Evolutionary conservation across 2,113 vertebrate genomes (phyloP).

Genomic region (Anas platyrhynchos): DNA sequence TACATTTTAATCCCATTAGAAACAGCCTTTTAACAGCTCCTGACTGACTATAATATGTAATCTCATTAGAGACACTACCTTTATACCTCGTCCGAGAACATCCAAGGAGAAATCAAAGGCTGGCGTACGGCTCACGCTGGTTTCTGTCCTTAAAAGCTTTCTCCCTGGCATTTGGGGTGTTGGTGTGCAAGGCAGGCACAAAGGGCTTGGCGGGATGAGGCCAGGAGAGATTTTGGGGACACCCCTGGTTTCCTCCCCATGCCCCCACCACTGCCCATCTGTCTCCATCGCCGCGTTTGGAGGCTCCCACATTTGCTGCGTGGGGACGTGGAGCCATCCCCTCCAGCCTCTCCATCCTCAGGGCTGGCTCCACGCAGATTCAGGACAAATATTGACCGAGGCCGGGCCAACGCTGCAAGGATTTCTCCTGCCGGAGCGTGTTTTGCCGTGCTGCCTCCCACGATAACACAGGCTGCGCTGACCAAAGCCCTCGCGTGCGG

Average conservation of each 20-base stretch:
- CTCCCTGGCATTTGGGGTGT: background rate
- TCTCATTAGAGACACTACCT: slow-evolving; percentile 70
- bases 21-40: slow-evolving; percentile 69
- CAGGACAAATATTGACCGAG: background rate
- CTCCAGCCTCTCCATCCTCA: fast-evolving
- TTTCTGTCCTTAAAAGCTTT: slow-evolving; percentile 25
- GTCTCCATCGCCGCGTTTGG: fast-evolving
- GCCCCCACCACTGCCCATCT: background rate
- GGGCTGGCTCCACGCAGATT: background rate
- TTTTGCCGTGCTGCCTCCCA: background rate
- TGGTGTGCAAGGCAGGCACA: background rate
- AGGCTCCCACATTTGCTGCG: fast-evolving
- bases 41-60: slow-evolving; percentile 69
- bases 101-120: slow-evolving; percentile 58
- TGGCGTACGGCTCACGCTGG: background rate
- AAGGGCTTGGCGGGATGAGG: background rate
- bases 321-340: background rate
- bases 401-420: background rate
- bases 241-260: background rate
- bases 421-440: background rate
- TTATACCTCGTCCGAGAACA: slow-evolving; percentile 48
- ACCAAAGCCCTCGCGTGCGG: slow-evolving; percentile 33
- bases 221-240: background rate
- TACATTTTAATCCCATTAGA: slow-evolving; percentile 77
- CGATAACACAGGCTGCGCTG: background rate